Base-by-base conservation (phyloP, 2,113 vertebrate genomes). In the Centropus unirufus region DNA sequence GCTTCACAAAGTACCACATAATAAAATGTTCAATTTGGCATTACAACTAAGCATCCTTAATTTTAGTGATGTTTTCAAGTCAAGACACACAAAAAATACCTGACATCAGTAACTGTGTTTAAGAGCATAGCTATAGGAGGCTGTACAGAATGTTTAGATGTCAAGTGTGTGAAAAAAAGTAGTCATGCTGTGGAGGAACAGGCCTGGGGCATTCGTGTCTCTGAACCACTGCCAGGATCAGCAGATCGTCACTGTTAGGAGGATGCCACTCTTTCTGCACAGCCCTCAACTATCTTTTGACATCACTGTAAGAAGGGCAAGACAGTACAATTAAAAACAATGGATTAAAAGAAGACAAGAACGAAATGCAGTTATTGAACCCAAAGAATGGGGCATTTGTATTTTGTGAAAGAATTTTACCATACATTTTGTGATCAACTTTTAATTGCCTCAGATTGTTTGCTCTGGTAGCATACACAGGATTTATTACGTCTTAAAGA, bases 191-290 rank as follows among this genome's bases (percentile, higher is more conserved):
- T 81, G 96, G 97, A 90, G 87, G 83, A 96, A 95, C 79, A 97
- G 94, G 96, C 95, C 95, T 70, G 83, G 96, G 97, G 96, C 91
- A 97, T 55, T 95, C 93, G 91, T 83, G 93, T 91, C 95, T 95
- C 96, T 97, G 97, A 98, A 97, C 97, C 95, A 91, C 83, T 95
- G 94, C 94, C 95, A 97, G 95, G 87, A 92, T 91, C 95, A 92
- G 94, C 94, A 97, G 93, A 97, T 95, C 36, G 1, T 87, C 87
- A 87, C 92, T 94, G 90, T 94, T 83, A 95, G 93, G 83, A 90
- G 55, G 95, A 95, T 93, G 90, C 52, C 90, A 96, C 74, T 92
- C 81, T 93, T 96, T 97, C 93, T 96, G 86, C 91, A 97, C 92
- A 97, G 95, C 96, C 89, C 91, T 95, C 89, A 93, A 93, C 94